Evolutionary conservation across 2,797 vertebrate species (phyloP).

Genomic region (Enteromius treurensis): DNA sequence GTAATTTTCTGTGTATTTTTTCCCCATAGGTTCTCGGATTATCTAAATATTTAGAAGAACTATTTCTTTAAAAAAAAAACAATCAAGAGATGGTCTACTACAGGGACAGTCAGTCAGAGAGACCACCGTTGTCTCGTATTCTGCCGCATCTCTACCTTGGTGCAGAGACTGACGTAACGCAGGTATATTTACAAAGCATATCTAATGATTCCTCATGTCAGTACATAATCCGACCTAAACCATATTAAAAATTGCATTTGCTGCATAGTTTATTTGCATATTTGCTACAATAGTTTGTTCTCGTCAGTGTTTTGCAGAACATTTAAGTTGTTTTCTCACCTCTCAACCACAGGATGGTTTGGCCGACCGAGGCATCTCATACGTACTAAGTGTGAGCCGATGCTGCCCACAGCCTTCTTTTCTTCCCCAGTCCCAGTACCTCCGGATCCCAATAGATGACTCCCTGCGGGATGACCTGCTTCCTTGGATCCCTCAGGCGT

Average conservation of each 20-base stretch:
- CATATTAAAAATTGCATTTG: not conserved
- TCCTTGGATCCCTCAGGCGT: slow-evolving; percentile 79
- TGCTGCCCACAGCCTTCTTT: slow-evolving; percentile 79
- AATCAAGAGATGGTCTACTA: slow-evolving; percentile 72
- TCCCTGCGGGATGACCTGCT: slow-evolving; percentile 78
- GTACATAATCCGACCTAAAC: not conserved
- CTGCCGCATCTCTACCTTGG: slow-evolving; percentile 80
- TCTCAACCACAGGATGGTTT: slow-evolving; percentile 69
- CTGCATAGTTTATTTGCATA: not conserved
- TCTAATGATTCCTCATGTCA: not conserved
- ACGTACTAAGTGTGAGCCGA: slow-evolving; percentile 79
- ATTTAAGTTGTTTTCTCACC: not conserved
- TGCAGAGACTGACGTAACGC: slow-evolving; percentile 78
- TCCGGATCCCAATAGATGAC: slow-evolving; percentile 81
- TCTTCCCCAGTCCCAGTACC: slow-evolving; percentile 74
- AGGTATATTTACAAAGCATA: slow-evolving; percentile 64
- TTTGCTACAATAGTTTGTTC: not conserved
- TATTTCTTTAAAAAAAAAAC: not conserved
- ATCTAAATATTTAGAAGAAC: not conserved
- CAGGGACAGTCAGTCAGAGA: slow-evolving; percentile 66
- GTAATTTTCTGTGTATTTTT: not conserved
- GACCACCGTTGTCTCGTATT: slow-evolving; percentile 73
- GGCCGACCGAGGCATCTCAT: slow-evolving; percentile 74
- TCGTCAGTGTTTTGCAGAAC: not conserved
- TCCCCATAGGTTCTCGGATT: not conserved